Conservation (phyloP, 2,113 vertebrate genomes). For the Capra hircus region DNA sequence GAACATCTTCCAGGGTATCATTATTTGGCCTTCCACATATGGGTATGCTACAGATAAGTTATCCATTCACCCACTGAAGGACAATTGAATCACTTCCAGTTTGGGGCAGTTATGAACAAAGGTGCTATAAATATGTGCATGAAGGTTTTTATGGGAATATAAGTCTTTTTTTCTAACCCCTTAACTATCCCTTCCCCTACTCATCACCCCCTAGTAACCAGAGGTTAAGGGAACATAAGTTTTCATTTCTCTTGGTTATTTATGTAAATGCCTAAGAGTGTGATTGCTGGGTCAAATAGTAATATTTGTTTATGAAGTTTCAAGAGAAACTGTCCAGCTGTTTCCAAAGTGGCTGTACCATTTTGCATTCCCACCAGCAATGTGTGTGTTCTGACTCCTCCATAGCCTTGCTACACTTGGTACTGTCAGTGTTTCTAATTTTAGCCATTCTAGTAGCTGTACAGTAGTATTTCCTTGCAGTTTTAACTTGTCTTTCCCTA, state of each 20-base stretch:
- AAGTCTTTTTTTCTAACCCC: not conserved
- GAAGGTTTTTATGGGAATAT: not conserved
- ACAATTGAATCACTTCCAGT: not conserved
- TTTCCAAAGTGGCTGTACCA: not conserved
- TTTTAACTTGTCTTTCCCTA: conserved; percentile 2
- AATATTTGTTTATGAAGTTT: not conserved
- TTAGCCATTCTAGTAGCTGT: not conserved
- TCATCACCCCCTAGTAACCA: not conserved
- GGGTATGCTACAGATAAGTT: not conserved
- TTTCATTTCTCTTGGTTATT: not conserved
- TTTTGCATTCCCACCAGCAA: not conserved
- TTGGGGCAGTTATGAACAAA: not conserved
- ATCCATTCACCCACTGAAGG: not conserved
- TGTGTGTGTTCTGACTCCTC: not conserved
- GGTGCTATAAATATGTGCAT: not conserved
- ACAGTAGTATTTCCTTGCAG: not conserved
- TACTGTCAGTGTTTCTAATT: not conserved
- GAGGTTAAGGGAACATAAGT: not conserved
- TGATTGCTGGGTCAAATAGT: not conserved
- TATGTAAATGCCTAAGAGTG: not conserved
- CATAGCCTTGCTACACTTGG: not conserved
- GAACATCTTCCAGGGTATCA: not conserved
- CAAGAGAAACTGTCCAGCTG: not conserved
- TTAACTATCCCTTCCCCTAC: not conserved
- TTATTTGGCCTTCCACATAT: not conserved